Evolutionary conservation across 2,888 invertebrate genomes (phyloP).

Genomic region (Dryocosmus kuriphilus): DNA sequence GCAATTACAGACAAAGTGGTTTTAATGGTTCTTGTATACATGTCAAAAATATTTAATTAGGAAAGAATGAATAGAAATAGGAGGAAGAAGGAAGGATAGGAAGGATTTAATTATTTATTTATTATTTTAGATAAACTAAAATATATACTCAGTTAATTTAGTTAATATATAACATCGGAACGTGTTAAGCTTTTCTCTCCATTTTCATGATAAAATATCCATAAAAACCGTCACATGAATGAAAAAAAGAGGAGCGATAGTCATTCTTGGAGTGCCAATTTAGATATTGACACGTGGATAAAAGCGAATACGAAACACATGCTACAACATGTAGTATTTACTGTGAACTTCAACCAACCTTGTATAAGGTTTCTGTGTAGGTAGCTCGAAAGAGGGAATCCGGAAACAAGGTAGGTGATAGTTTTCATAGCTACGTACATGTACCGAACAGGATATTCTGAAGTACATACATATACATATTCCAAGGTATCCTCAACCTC

Average conservation of each 20-base stretch:
- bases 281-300: neutral
- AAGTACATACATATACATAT: too few relatives aligned
- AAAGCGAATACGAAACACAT: constrained; percentile 13
- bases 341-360: constrained; percentile 15
- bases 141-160: too few relatives aligned
- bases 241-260: neutral
- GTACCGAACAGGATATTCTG: constrained; percentile 13
- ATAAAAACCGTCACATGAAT: too few relatives aligned
- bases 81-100: too few relatives aligned
- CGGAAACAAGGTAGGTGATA: constrained; percentile 15
- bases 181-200: neutral
- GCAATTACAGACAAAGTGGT: too few relatives aligned
- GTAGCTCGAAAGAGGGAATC: constrained; percentile 14
- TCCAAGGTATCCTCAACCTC: constrained; percentile 16
- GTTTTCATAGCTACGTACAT: constrained; percentile 11
- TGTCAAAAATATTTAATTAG: neutral
- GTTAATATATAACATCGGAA: too few relatives aligned
- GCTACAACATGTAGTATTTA: constrained; percentile 34
- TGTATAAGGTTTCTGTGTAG: constrained; percentile 13
- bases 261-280: neutral
- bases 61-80: constrained; percentile 3
- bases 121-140: too few relatives aligned
- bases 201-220: neutral
- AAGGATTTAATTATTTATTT: too few relatives aligned
- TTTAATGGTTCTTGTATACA: neutral